Percentiles rank a stretch among this genome's conserved stretches.
phyloP scores from a whole-genome alignment of 2,888 invertebrate genomes.

The Ichneumon xanthorius region DNA sequence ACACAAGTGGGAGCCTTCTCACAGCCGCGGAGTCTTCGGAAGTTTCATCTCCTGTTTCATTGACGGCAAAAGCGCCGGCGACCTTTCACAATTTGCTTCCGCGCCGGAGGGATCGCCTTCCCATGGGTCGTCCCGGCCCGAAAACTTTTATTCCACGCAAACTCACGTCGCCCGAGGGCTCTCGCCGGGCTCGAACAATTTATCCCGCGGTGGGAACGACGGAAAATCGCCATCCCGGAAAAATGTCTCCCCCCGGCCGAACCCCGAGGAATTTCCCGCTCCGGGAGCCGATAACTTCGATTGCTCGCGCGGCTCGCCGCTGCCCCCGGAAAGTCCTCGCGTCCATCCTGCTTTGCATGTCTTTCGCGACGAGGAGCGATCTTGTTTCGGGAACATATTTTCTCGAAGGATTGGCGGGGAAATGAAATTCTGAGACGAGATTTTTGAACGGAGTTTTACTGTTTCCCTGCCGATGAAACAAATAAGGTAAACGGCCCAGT shows the following conservation, averaged over 20 bases:
- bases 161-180: conserved; percentile 23
- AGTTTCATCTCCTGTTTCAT: conserved; percentile 63
- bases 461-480: too few species aligned
- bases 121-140: neutral
- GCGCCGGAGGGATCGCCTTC: conserved; percentile 23
- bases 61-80: conserved; percentile 20
- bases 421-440: neutral
- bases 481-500: too few species aligned
- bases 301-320: neutral
- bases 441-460: too few species aligned
- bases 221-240: conserved; percentile 30
- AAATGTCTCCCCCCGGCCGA: conserved; percentile 24
- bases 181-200: conserved; percentile 22
- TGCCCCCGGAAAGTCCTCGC: neutral
- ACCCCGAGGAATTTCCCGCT: conserved; percentile 1
- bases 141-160: conserved; percentile 49
- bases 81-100: conserved; percentile 17
- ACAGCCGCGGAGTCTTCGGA: conserved; percentile 40
- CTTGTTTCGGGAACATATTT: neutral
- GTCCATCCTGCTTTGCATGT: neutral
- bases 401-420: neutral
- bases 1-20: conserved; percentile 33
- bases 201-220: conserved; percentile 18
- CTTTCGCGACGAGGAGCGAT: neutral
- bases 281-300: neutral